phyloP scores from a whole-genome alignment of 2,888 invertebrate genomes.

The Priocnemis perturbator region DNA sequence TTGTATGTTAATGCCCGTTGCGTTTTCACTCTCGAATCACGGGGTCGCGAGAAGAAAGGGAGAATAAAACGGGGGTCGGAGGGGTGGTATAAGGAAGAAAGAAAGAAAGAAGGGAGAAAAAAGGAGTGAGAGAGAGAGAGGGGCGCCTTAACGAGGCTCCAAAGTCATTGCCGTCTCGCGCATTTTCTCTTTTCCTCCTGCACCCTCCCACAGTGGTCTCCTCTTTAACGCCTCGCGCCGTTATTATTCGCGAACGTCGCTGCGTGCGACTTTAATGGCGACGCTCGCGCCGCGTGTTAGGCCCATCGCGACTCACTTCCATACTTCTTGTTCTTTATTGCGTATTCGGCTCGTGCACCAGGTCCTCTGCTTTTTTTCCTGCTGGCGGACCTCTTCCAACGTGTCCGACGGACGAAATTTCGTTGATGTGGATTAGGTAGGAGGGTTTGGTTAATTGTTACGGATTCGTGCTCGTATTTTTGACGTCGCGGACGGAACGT shows the following conservation, averaged over 20 bases:
- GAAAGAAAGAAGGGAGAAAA: slow-evolving; percentile 7
- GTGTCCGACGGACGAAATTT: too few species aligned
- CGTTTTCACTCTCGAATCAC: slow-evolving; percentile 29
- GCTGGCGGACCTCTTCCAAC: too few species aligned
- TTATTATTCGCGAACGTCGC: not conserved
- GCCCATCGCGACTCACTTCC: too few species aligned
- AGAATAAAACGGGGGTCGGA: slow-evolving; percentile 5
- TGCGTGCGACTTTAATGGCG: not conserved
- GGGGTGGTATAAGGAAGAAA: not conserved
- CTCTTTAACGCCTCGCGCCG: not conserved
- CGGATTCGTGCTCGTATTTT: too few species aligned
- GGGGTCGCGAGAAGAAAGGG: not conserved
- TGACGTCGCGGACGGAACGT: too few species aligned
- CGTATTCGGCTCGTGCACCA: too few species aligned
- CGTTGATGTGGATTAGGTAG: too few species aligned
- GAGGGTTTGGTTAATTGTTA: too few species aligned
- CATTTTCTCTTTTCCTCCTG: slow-evolving; percentile 5
- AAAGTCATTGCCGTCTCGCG: slow-evolving; percentile 40
- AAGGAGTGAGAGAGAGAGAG: slow-evolving; percentile 3
- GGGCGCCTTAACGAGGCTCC: slow-evolving; percentile 36
- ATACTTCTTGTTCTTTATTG: too few species aligned
- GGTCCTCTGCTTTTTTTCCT: too few species aligned
- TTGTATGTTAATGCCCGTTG: slow-evolving; percentile 55
- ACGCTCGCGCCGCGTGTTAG: not conserved
- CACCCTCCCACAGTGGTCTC: not conserved